Conservation (phyloP, 2,113 vertebrate genomes). For the Pavo muticus region DNA sequence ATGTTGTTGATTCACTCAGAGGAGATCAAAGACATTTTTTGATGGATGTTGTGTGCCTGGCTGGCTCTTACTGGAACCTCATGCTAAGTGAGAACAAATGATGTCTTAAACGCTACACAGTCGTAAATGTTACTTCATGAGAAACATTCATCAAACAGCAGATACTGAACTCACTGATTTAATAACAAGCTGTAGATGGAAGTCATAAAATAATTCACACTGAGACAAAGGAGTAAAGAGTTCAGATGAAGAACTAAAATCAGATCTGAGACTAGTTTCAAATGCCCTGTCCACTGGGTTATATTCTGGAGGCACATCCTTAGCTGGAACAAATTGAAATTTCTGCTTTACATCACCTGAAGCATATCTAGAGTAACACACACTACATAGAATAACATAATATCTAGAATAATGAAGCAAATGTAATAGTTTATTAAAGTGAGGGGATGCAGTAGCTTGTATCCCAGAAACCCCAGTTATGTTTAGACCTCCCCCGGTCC, state of each 20-base stretch:
- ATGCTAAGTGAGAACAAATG: neutral
- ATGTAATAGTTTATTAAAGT: neutral
- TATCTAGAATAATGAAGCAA: neutral
- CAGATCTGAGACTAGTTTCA: neutral
- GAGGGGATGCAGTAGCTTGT: neutral
- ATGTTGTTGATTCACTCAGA: neutral
- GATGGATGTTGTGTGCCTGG: neutral
- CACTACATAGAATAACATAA: neutral
- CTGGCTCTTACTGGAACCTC: neutral
- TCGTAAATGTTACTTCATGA: neutral
- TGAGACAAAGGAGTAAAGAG: neutral
- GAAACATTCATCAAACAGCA: neutral
- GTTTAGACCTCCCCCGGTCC: neutral
- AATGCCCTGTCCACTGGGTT: neutral
- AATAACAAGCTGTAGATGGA: neutral
- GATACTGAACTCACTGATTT: neutral
- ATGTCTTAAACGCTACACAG: neutral
- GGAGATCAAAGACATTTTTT: conserved; percentile 21
- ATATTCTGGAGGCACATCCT: neutral
- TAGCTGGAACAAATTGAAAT: neutral
- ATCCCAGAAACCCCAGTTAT: neutral
- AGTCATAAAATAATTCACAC: conserved; percentile 12
- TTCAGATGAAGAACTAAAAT: neutral
- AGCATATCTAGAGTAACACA: neutral
- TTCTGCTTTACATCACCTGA: neutral